Evolutionary conservation across 2,888 invertebrate species (phyloP).

Genomic region (Nomada goodeniana): DNA sequence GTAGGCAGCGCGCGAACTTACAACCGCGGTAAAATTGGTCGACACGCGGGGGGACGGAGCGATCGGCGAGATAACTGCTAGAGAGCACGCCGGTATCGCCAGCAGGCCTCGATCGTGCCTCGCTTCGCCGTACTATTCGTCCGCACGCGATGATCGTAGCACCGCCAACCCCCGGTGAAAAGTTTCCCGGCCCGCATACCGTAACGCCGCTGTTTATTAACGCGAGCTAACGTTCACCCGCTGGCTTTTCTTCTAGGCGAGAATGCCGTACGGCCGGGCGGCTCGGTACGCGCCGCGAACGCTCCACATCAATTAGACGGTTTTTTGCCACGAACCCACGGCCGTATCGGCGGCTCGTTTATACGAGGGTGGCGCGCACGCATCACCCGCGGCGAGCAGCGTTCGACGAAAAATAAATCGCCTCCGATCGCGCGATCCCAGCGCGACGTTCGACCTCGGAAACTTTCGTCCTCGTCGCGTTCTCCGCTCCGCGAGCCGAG

Average conservation of each 20-base stretch:
- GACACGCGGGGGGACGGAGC: conserved; percentile 30
- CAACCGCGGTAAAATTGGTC: conserved; percentile 47
- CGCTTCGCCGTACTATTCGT: conserved; percentile 4
- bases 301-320: conserved; percentile 33
- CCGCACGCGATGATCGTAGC: conserved; percentile 44
- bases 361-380: conserved; percentile 32
- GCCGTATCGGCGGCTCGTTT: conserved; percentile 24
- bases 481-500: not conserved
- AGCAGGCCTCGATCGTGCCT: conserved; percentile 11
- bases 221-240: conserved; percentile 18
- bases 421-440: conserved; percentile 2
- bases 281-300: conserved; percentile 15
- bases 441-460: not conserved
- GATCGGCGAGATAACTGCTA: conserved; percentile 37
- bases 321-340: conserved; percentile 19
- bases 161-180: conserved; percentile 3
- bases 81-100: conserved; percentile 20
- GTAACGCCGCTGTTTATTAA: conserved; percentile 43
- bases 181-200: conserved; percentile 25
- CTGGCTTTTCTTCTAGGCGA: conserved; percentile 18
- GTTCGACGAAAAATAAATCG: conserved; percentile 20
- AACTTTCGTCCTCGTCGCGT: conserved; percentile 36
- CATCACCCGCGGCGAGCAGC: conserved; percentile 27
- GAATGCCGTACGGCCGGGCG: conserved; percentile 18
- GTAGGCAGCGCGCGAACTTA: not conserved